These are phyloP conservation scores for Prorops nasuta DNA, from an alignment of 1,140 invertebrate species.

Conservation along the genomic window DNA sequence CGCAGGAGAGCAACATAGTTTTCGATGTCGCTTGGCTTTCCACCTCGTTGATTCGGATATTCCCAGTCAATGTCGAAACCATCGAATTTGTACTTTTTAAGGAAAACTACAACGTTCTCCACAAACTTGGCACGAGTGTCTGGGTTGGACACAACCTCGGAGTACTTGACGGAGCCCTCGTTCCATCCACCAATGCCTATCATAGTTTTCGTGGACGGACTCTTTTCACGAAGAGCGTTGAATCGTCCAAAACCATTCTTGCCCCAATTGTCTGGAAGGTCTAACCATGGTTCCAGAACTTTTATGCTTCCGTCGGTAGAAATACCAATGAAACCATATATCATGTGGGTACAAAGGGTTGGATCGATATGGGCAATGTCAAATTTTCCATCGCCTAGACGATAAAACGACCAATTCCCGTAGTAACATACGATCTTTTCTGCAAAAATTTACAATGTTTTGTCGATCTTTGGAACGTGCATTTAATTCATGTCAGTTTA, in stretches of 20 bases:
- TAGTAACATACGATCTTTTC: slow-evolving; percentile 66
- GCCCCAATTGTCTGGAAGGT: slow-evolving; percentile 55
- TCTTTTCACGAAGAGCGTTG: slow-evolving; percentile 58
- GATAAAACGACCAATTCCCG: slow-evolving; percentile 64
- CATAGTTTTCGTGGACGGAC: slow-evolving; percentile 65
- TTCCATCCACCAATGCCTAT: slow-evolving; percentile 77
- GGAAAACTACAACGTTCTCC: slow-evolving; percentile 59
- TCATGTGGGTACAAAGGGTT: slow-evolving; percentile 66
- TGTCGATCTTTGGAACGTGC: too few relatives aligned
- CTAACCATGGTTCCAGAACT: slow-evolving; percentile 63
- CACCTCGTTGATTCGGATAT: slow-evolving; percentile 59
- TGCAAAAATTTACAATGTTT: slow-evolving; percentile 65
- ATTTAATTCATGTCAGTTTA: too few relatives aligned
- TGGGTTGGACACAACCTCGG: slow-evolving; percentile 57
- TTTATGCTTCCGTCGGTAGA: slow-evolving; percentile 39
- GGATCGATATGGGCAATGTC: slow-evolving; percentile 62
- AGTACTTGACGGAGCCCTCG: slow-evolving; percentile 66
- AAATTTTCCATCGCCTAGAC: slow-evolving; percentile 60
- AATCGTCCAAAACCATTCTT: slow-evolving; percentile 54
- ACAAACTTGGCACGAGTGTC: slow-evolving; percentile 61
- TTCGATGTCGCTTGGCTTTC: slow-evolving; percentile 43
- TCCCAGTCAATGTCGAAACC: slow-evolving; percentile 84
- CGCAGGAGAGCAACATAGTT: slow-evolving; percentile 57
- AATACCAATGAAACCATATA: slow-evolving; percentile 69
- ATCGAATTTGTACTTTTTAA: slow-evolving; percentile 69